Base-by-base conservation (phyloP, 2,797 vertebrate genomes). In the Syngnathus acus region DNA sequence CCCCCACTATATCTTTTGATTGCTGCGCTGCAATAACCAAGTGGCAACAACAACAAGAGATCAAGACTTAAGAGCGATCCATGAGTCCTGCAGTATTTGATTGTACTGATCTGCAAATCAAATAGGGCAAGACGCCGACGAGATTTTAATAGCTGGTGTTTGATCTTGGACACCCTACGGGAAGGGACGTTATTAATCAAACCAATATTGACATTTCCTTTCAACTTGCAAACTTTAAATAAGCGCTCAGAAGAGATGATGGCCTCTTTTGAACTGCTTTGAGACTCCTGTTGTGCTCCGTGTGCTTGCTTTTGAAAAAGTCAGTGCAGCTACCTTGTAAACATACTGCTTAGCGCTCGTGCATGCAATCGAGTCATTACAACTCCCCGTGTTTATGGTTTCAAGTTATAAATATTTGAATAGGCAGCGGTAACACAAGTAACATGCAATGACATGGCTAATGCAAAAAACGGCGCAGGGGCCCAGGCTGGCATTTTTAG, bases 11-110 rank as follows among this genome's bases (percentile, higher is more conserved):
- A 37, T 16, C 26, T 57, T 32, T 57, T 57, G 54, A 86, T 80
- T 82, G 71, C 71, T 57, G 63, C 75, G 10, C 75, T 6, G 68
- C 78, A 80, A 81, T 77, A 83, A 79, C 75, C 38, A 67, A n/a
- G 74, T 79, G 78, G 76, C 72, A 66, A 61, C 74, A 74, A 68
- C 69, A 69, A 79, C 76, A 84, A 81, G 82, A 80, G 70, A 83
- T 82, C 80, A 72, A 69, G 73, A 72, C 70, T 66, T 76, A 51
- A 26, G 77, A 82, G 59, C 39, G 73, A 74, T 71, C 26, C 26
- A 73, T 73, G 54, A 37, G 72, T 79, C 70, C 71, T 68, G 64
- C 75, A 67, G 64, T 76, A 76, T 82, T 79, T 83, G 75, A 84
- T 83, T 82, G 83, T 82, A 73, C 63, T 74, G 82, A 81, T 81